A percentile compares a stretch with the other conserved stretches of the same genome.
Evolutionary conservation across 2,797 vertebrate genomes (phyloP).

Genomic region (Hypotaenidia okinawae): DNA sequence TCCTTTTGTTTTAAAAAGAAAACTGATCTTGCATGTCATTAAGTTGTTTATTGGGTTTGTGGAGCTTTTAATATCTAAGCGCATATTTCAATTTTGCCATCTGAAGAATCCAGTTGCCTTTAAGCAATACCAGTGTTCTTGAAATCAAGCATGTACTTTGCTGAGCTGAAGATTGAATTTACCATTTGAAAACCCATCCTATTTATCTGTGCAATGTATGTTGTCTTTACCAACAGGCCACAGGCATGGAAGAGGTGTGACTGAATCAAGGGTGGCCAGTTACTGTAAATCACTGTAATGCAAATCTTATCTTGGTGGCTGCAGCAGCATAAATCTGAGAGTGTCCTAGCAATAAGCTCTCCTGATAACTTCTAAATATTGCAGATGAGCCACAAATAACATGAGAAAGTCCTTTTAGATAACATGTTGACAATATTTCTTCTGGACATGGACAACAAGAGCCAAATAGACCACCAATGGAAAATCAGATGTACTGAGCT

Average conservation of each 20-base stretch:
- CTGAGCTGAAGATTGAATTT: neutral
- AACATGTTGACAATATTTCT: neutral
- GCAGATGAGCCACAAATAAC: neutral
- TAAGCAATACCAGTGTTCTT: neutral
- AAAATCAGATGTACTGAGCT: neutral
- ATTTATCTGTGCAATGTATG: neutral
- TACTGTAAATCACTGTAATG: neutral
- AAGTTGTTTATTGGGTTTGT: slow-evolving; percentile 16
- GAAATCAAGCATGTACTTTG: neutral
- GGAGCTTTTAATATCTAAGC: neutral
- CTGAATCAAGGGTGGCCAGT: neutral
- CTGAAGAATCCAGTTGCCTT: neutral
- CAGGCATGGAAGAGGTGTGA: accelerated
- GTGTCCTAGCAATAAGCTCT: neutral
- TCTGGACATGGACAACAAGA: neutral
- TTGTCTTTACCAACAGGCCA: neutral
- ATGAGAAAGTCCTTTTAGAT: neutral
- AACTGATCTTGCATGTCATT: neutral
- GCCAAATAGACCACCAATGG: neutral
- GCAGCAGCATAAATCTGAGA: neutral
- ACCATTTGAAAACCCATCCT: neutral
- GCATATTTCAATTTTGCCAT: neutral
- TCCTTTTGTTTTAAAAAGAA: slow-evolving; percentile 15
- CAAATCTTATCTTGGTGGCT: neutral
- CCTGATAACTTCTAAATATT: neutral